These are phyloP conservation scores for Pangasius krempfi DNA, from an alignment of 2,797 vertebrate species.

Conservation along the genomic window DNA sequence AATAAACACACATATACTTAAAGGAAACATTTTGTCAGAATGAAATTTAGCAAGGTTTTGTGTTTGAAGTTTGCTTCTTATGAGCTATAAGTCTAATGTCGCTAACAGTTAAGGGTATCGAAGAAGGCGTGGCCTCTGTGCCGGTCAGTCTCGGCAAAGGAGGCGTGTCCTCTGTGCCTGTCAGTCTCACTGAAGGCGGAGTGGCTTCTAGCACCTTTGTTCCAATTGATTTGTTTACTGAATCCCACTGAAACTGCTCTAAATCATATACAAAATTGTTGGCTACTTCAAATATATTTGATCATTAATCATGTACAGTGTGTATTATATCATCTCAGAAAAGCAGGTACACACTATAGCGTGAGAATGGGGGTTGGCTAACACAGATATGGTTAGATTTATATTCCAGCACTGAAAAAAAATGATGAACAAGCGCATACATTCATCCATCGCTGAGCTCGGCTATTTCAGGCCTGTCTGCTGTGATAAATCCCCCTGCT, in stretches of 20 bases:
- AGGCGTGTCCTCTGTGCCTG: no score
- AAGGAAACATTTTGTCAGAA: neutral
- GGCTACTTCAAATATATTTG: slow-evolving; percentile 2
- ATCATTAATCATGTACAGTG: neutral
- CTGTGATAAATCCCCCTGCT: slow-evolving; percentile 60
- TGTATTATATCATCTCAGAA: neutral
- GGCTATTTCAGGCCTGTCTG: slow-evolving; percentile 64
- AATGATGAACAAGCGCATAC: slow-evolving; percentile 49
- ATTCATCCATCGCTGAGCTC: slow-evolving; percentile 54
- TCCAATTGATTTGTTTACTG: neutral
- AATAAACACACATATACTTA: neutral
- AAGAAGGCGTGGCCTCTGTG: neutral
- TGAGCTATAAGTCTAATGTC: neutral
- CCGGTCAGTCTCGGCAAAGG: no score
- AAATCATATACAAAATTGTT: slow-evolving; percentile 1
- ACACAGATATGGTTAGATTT: slow-evolving; percentile 57
- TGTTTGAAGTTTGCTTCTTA: neutral
- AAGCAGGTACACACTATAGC: neutral
- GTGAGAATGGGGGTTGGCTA: slow-evolving; percentile 32
- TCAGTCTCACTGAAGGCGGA: neutral
- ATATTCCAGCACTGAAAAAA: slow-evolving; percentile 57
- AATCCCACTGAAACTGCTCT: neutral
- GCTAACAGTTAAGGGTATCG: neutral
- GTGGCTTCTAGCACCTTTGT: no score
- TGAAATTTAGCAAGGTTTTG: neutral